Evolutionary conservation across 2,888 invertebrate genomes (phyloP), one percentile per base, ranked within the genome.

Genomic region (Epinotia nisella): DNA sequence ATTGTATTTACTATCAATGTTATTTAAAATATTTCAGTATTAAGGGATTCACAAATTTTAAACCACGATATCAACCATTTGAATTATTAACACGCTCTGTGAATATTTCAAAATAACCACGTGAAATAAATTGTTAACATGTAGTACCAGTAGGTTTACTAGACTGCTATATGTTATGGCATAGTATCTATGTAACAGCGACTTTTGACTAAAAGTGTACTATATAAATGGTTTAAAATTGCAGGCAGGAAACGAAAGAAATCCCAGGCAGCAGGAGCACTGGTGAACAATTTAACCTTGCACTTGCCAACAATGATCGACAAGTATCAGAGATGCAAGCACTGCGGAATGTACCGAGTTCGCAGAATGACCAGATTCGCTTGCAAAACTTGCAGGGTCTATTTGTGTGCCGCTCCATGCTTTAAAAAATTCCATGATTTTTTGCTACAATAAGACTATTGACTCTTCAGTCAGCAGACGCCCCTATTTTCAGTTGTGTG

Each of bases 331-430:
- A 21, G 45, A n/a, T 61, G 61, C 45, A 61, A 45, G 45, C 41
- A 15, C 3, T 61, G 61, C 24, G 5, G 45, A 9, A 21, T 45
- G 15, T 9, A 61, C 15, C 21, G 41, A n/a, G 21, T 41, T 9
- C 61, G 45, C n/a, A 61, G 4, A 45, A 61, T 21, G 61, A 61
- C 61, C 9, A 41, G 45, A 45, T 61, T 45, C 41, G 61, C 61
- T 7, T 61, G 61, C 21, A 15, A 2, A 0, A 21, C 24, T 62
- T 62, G 62, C n/a, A 24, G 24, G 10, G 49, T 49, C 10, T n/a
- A 62, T 49, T 21, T 62, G 49, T 62, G 62, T 29, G 29, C 58
- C 10, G 11, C n/a, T 24, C 24, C 45, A 10, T 62, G 62, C 24
- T 62, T 62, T 49, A 7, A 29, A 17, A 7, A 24, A 17, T 49